A percentile compares a stretch with the other conserved stretches of the same genome.
Conservation (phyloP, 2,797 vertebrate genomes). For the Spondyliosoma cantharus region DNA sequence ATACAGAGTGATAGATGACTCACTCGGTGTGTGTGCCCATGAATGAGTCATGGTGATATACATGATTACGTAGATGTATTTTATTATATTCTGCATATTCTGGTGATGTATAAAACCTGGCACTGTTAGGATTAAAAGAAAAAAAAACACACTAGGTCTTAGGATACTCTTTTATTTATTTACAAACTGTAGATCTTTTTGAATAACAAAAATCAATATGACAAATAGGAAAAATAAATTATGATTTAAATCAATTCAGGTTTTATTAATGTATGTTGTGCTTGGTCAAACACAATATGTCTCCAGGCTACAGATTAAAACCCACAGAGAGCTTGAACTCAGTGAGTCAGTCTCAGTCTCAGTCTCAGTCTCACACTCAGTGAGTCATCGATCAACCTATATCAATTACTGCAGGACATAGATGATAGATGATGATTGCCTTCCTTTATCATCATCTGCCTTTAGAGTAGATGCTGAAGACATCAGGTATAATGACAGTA, state of each 20-base stretch:
- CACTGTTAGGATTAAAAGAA: not conserved
- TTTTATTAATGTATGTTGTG: constrained; percentile 18
- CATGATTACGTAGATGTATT: constrained; percentile 62
- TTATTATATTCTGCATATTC: constrained; percentile 30
- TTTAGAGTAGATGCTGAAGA: not conserved
- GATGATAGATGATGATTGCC: constrained; percentile 30
- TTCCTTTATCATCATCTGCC: constrained; percentile 24
- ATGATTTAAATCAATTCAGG: constrained; percentile 6
- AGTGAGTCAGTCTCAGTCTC: constrained; percentile 61
- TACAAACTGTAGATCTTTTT: not conserved
- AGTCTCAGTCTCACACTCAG: constrained; percentile 36
- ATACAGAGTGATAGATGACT: constrained; percentile 68
- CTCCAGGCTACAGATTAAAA: constrained; percentile 39
- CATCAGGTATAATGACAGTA: not conserved
- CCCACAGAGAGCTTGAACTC: constrained; percentile 26
- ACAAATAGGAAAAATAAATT: constrained; percentile 26
- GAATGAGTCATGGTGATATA: constrained; percentile 72
- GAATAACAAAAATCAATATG: not conserved
- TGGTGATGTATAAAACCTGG: constrained; percentile 20
- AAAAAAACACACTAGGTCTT: constrained; percentile 6
- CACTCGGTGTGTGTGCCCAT: constrained; percentile 64
- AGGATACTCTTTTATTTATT: constrained; percentile 28
- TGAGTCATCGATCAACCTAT: constrained; percentile 62
- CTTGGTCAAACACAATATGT: constrained; percentile 35
- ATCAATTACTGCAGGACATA: constrained; percentile 35